Evolutionary conservation across 2,888 invertebrate genomes (phyloP).

Genomic region (Asteroscopus sphinx): DNA sequence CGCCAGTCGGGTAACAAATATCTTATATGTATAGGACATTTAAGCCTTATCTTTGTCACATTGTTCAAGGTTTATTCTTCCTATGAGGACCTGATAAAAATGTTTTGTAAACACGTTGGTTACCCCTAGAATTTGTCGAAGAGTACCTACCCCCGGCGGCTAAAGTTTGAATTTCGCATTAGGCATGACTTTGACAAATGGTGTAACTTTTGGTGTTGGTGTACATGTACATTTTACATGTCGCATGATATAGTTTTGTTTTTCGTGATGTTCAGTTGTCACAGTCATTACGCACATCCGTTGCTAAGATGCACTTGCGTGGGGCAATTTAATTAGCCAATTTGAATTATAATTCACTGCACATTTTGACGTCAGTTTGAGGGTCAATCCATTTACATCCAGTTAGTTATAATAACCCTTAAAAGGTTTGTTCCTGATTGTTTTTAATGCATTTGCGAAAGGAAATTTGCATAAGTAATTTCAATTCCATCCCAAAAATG

Average conservation of each 20-base stretch:
- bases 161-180: slow-evolving; percentile 24
- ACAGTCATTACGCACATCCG: slow-evolving; percentile 83
- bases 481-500: neutral
- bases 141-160: slow-evolving; percentile 11
- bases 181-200: slow-evolving; percentile 47
- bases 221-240: slow-evolving; percentile 38
- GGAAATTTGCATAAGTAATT: neutral
- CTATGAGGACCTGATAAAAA: slow-evolving; percentile 22
- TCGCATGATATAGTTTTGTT: slow-evolving; percentile 52
- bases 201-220: slow-evolving; percentile 25
- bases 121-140: slow-evolving; percentile 26
- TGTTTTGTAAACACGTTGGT: slow-evolving; percentile 30
- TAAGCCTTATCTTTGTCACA: slow-evolving; percentile 42
- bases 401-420: slow-evolving; percentile 34
- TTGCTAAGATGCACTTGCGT: slow-evolving; percentile 78
- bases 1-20: slow-evolving; percentile 50
- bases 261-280: slow-evolving; percentile 66
- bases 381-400: slow-evolving; percentile 57
- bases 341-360: slow-evolving; percentile 69
- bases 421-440: slow-evolving; percentile 17
- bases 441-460: slow-evolving; percentile 3
- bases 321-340: slow-evolving; percentile 81
- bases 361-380: slow-evolving; percentile 66
- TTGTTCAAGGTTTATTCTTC: slow-evolving; percentile 30
- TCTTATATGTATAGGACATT: slow-evolving; percentile 42